phyloP scores from a whole-genome alignment of 2,113 vertebrate genomes.

The Neodon shergylaensis region DNA sequence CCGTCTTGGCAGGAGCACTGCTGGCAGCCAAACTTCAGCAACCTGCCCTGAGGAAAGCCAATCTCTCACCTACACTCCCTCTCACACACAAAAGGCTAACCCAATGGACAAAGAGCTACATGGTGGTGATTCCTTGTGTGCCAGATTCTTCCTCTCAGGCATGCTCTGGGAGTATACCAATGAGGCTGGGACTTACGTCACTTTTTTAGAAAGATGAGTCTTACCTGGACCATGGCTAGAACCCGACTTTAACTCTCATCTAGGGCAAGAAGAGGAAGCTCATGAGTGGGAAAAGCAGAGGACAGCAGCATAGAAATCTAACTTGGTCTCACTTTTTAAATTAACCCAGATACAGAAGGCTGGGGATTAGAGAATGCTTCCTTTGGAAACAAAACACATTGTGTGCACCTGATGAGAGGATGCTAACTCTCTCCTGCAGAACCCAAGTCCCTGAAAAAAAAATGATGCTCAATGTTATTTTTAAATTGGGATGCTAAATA shows the following conservation, averaged over 20 bases:
- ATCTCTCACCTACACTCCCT: rapidly evolving
- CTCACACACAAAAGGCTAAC: not conserved
- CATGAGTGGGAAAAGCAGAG: not conserved
- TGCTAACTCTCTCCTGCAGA: not conserved
- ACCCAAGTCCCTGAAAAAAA: not conserved
- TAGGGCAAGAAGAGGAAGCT: not conserved
- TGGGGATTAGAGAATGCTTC: not conserved
- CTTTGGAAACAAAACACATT: not conserved
- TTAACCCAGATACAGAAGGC: not conserved
- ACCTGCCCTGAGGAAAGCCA: too few relatives aligned
- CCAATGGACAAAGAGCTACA: not conserved
- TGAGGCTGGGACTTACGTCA: not conserved
- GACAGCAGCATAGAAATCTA: not conserved
- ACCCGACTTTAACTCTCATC: not conserved
- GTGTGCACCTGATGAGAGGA: not conserved
- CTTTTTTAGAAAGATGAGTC: not conserved
- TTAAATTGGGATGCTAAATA: constrained; percentile 15
- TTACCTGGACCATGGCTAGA: not conserved
- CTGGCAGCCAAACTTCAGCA: not conserved
- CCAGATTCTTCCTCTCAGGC: not conserved
- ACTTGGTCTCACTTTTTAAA: not conserved
- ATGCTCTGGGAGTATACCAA: rapidly evolving
- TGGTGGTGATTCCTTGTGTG: not conserved
- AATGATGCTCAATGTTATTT: constrained; percentile 3
- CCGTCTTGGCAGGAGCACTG: not conserved